Evolutionary conservation across 2,113 vertebrate species (phyloP), one percentile per base, ranked within the genome.

Genomic region (Octodon degus): DNA sequence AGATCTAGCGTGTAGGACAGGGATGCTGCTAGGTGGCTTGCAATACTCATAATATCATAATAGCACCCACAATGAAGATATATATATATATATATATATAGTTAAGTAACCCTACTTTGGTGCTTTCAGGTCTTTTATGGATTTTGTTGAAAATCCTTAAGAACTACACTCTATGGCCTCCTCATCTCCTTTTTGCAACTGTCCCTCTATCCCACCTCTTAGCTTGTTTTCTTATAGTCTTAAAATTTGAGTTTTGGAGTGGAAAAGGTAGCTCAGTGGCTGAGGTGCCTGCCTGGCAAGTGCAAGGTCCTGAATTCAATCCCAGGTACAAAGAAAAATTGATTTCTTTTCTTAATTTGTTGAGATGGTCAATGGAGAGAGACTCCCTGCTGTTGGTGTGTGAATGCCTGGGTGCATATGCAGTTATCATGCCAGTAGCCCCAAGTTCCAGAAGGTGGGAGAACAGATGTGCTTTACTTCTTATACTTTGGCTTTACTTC

Each of bases 271-370:
- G 53, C 53, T 55, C 53, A 55, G 53, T 55, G 14, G 53, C 53
- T 3, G 14, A 55, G 16, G 53, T 55, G 53, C 53, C 53, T 55
- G 53, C 13, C 53, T 55, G 53, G 53, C 53, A 55, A 55, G 53
- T 3, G 12, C 14, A 16, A 55, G 53, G 53, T 55, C 53, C 53
- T 55, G 53, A 55, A 16, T 55, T 55, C 14, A 55, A 55, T 55
- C 53, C 53, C 11, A 16, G 14, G 53, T 55, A 55, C 16, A 58
- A 58, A 58, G 17, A 58, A 58, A 58, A 58, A 58, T 19, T 58
- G 12, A 70, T 89, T 84, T 95, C 20, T 85, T 40, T 90, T 58
- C 53, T 65, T 55, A 91, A 16, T 34, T 74, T 91, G 14, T 89
- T 34, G 62, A 7, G 34, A 63, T 89, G 24, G 79, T 89, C 32